Conservation (phyloP, 2,113 vertebrate genomes). For the Rallus limicola region DNA sequence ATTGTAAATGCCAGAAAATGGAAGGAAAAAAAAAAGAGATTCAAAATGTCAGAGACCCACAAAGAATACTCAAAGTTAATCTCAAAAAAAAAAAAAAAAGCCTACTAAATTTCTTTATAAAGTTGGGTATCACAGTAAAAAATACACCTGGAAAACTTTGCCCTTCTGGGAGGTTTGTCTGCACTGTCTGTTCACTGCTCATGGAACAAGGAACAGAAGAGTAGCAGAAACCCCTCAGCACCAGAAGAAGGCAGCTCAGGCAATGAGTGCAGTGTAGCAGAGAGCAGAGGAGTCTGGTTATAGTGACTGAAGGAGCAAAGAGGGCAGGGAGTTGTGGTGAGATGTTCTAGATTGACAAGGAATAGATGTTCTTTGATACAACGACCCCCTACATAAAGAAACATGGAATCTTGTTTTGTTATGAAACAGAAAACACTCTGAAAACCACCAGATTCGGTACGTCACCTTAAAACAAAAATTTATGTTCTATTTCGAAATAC, state of each 20-base stretch:
- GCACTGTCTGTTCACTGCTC: neutral
- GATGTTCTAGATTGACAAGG: neutral
- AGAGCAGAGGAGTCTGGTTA: neutral
- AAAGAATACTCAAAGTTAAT: neutral
- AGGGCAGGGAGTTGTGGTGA: neutral
- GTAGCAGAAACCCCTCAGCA: neutral
- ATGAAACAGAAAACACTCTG: neutral
- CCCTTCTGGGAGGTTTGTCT: neutral
- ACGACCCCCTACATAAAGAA: neutral
- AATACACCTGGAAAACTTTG: neutral
- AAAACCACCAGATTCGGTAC: neutral
- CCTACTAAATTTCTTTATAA: neutral
- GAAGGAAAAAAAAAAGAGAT: neutral
- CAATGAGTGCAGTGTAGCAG: rapidly evolving
- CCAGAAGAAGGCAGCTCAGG: neutral
- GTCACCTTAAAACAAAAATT: neutral
- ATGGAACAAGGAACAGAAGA: neutral
- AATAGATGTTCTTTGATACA: neutral
- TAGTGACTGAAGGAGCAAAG: neutral
- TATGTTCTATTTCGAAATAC: neutral
- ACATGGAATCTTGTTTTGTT: neutral
- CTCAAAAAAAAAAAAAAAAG: too few relatives aligned
- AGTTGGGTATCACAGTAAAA: neutral
- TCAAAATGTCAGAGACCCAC: neutral
- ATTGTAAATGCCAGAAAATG: neutral